phyloP scores from a whole-genome alignment of 1,140 invertebrate species.

The Hypsibius dujardini region DNA sequence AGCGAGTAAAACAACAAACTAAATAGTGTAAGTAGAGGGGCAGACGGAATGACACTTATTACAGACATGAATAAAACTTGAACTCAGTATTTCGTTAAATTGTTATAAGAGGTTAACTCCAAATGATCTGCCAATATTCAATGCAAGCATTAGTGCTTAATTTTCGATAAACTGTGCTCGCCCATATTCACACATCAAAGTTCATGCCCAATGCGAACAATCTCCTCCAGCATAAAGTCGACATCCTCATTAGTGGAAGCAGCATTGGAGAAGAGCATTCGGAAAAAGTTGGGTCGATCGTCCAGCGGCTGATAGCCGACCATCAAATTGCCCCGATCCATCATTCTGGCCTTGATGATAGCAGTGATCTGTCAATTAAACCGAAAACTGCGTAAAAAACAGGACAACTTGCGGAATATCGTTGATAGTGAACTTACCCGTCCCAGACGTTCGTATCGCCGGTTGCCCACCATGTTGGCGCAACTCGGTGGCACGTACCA shows the following conservation, averaged over 20 bases:
- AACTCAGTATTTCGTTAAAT: too few species aligned
- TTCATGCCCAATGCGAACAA: constrained; percentile 77
- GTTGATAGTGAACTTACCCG: not conserved
- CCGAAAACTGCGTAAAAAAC: constrained; percentile 18
- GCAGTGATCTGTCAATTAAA: constrained; percentile 57
- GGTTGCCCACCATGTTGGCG: not conserved
- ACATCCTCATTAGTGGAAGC: constrained; percentile 69
- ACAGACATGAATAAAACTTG: too few species aligned
- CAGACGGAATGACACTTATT: too few species aligned
- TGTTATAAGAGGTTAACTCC: too few species aligned
- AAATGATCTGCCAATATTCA: too few species aligned
- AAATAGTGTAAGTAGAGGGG: too few species aligned
- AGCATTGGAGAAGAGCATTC: constrained; percentile 89
- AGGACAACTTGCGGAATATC: not conserved
- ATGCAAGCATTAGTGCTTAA: too few species aligned
- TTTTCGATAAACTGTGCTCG: too few species aligned
- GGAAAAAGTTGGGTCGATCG: constrained; percentile 85
- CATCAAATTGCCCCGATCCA: constrained; percentile 89
- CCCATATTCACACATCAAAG: constrained; percentile 39
- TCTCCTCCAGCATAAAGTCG: constrained; percentile 74
- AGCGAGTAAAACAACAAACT: too few species aligned
- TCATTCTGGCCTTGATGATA: constrained; percentile 84
- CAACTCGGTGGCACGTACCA: constrained; percentile 83
- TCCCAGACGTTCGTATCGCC: constrained; percentile 1
- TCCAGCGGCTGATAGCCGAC: constrained; percentile 83